Conservation (phyloP, 2,113 vertebrate genomes). For the Campylomormyrus tamandua region DNA sequence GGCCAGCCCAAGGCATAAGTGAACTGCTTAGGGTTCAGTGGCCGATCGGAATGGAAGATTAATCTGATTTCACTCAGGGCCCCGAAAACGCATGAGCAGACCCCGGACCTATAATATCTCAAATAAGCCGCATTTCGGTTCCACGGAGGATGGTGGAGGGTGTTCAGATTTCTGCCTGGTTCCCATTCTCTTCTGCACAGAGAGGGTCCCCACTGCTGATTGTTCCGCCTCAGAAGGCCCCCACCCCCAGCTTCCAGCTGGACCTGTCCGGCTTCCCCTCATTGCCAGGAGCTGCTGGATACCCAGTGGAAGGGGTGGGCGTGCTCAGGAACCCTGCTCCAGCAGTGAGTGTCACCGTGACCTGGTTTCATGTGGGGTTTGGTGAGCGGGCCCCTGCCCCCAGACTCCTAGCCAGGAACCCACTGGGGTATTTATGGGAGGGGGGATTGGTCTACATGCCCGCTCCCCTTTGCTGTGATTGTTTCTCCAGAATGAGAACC, state of each 20-base stretch:
- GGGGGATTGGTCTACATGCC: background rate
- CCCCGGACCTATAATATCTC: background rate
- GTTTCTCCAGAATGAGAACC: constrained; percentile 56
- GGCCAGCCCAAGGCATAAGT: background rate
- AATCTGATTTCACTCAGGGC: background rate
- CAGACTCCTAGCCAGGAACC: background rate
- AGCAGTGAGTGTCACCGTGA: background rate
- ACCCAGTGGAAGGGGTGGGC: constrained; percentile 66
- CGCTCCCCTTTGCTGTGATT: background rate
- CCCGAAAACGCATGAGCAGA: background rate
- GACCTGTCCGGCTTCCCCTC: constrained; percentile 78
- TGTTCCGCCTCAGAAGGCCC: constrained; percentile 57
- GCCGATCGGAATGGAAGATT: background rate
- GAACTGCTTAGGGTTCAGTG: background rate
- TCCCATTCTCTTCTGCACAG: constrained; percentile 42
- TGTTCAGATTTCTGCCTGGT: background rate
- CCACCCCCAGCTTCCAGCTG: constrained; percentile 76
- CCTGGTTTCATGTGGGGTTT: background rate
- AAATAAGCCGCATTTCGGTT: background rate
- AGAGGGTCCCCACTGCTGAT: constrained; percentile 65
- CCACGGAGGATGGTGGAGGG: background rate
- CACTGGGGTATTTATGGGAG: background rate
- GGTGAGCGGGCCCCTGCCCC: background rate
- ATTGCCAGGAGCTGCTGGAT: constrained; percentile 70
- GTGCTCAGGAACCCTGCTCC: constrained; percentile 60